Evolutionary conservation across 2,113 vertebrate genomes (phyloP), one percentile per base, ranked within the genome.

Genomic region (Drymodes brunneopygia): DNA sequence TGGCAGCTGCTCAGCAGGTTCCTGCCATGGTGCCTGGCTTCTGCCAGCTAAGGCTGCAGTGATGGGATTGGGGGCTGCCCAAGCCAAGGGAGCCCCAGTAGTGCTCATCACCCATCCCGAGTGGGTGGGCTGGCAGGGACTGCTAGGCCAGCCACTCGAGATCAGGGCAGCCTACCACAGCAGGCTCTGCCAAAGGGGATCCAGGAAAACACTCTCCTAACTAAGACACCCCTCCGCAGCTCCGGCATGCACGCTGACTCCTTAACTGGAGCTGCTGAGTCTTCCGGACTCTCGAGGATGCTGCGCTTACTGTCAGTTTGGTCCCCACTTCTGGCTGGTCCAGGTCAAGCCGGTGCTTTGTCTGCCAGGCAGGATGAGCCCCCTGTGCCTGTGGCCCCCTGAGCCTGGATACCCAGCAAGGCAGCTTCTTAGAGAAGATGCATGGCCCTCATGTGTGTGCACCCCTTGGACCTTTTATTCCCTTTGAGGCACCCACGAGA

Each of bases 371-470:
- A 62, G 8, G 27, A n/a, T 7, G 16, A 94, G 35, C 6, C 14
- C 29, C 27, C 38, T 15, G n/a, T 4, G 4, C 53, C 35, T 61
- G 27, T 0, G 0, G 29, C 10, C 14, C 36, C 24, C 29, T 0
- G 2, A 42, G 28, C 38, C 28, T 3, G 4, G 35, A 62, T 17
- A 15, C 13, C 8, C 0, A 0, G 14, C 1, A 4, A 65, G 25
- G 51, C 38, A 86, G 66, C 75, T 82, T 60, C 57, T 36, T 33
- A 6, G 2, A 75, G 53, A 84, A 83, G 38, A 35, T 36, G 28
- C 1, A 0, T 2, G 14, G 10, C 13, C 4, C 20, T n/a, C n/a
- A 12, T 1, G 11, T 1, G 0, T 44, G 60, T 31, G 54, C 40
- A 45, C 4, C 50, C n/a, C 36, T 40, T 8, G 25, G 9, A 69